A percentile compares a stretch with the other conserved stretches of the same genome.
Conservation (phyloP, 2,888 invertebrate genomes). For the Adela reaumurella region DNA sequence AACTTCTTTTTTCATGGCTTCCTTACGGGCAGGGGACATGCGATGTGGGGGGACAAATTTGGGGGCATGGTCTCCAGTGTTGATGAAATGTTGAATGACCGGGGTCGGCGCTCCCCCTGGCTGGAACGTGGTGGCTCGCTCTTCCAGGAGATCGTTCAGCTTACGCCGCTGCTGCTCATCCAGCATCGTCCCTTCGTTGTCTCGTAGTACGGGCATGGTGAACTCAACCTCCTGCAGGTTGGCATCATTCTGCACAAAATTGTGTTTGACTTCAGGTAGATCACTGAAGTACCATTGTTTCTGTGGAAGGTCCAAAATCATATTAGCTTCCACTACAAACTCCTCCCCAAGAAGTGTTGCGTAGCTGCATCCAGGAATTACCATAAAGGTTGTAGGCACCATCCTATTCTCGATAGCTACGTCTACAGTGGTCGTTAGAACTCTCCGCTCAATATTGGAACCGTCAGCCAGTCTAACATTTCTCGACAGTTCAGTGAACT, state of each 20-base stretch:
- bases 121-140: constrained; percentile 6
- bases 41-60: constrained; percentile 20
- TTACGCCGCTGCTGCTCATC: background rate
- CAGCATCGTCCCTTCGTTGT: background rate
- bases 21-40: constrained; percentile 16
- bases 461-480: too few species aligned
- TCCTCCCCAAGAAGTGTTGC: constrained; percentile 9
- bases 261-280: background rate
- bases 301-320: constrained; percentile 7
- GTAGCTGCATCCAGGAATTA: constrained; percentile 1
- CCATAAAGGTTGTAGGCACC: too few species aligned
- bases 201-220: background rate
- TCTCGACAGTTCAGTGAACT: too few species aligned
- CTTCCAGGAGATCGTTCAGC: background rate
- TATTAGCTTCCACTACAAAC: constrained; percentile 8
- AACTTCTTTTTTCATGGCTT: constrained; percentile 15
- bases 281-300: constrained; percentile 3
- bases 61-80: constrained; percentile 17
- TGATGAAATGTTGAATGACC: constrained; percentile 14
- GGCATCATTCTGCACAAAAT: background rate
- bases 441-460: too few species aligned
- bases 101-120: constrained; percentile 9
- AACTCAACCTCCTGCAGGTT: background rate
- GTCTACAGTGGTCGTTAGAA: too few species aligned
- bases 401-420: too few species aligned